These are phyloP conservation scores for Ptychoptera contaminata DNA, from an alignment of 2,888 invertebrate species.

Conservation along the genomic window DNA sequence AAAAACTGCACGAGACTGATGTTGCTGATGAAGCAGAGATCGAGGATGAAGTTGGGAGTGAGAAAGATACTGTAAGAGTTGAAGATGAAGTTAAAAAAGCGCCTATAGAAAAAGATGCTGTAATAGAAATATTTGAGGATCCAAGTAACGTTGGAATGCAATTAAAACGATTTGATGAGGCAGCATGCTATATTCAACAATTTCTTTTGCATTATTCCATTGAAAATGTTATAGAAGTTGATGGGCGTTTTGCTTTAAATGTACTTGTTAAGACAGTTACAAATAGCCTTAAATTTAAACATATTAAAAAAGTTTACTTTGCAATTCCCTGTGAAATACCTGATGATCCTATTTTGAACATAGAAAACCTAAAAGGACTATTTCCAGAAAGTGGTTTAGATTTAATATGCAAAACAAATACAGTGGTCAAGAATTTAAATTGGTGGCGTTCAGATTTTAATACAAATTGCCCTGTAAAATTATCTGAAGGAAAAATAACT, in stretches of 20 bases:
- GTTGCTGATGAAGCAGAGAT: too few relatives aligned
- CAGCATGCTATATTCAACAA: slow-evolving; percentile 19
- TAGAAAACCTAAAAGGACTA: background rate
- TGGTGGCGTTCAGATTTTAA: slow-evolving; percentile 41
- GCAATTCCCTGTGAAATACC: too few relatives aligned
- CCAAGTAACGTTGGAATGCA: slow-evolving; percentile 11
- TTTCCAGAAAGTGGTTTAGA: slow-evolving; percentile 23
- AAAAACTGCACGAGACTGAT: too few relatives aligned
- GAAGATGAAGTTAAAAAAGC: slow-evolving; percentile 19
- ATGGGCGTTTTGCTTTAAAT: slow-evolving; percentile 34
- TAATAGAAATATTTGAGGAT: background rate
- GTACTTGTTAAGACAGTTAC: slow-evolving; percentile 36
- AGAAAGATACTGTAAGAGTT: slow-evolving; percentile 17
- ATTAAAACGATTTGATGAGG: background rate
- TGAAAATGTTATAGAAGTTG: slow-evolving; percentile 38
- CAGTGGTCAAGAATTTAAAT: slow-evolving; percentile 22
- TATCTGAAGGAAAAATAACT: slow-evolving; percentile 35
- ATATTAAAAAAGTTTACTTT: slow-evolving; percentile 21
- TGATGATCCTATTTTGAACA: too few relatives aligned
- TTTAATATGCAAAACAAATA: slow-evolving; percentile 17
- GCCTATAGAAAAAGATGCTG: slow-evolving; percentile 13
- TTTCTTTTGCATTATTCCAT: slow-evolving; percentile 22
- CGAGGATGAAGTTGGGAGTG: slow-evolving; percentile 12
- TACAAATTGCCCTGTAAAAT: slow-evolving; percentile 45
- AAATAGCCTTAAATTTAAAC: slow-evolving; percentile 28